These are phyloP conservation scores for Gila robusta DNA, from an alignment of 2,797 vertebrate species.

Conservation along the genomic window DNA sequence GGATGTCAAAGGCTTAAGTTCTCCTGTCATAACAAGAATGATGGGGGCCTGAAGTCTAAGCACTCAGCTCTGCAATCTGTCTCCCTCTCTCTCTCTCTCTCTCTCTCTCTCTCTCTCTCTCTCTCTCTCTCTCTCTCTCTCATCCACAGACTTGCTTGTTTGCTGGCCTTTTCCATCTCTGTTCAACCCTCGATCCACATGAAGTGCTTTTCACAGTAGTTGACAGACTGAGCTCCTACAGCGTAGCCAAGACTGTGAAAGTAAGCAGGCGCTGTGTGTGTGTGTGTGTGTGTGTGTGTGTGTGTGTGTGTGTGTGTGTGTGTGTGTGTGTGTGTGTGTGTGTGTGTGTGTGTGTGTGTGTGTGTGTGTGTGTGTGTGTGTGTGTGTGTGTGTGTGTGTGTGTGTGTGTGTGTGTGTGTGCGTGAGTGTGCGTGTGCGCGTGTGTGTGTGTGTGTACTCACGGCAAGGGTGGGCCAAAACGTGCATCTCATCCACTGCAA, in stretches of 20 bases:
- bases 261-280: constrained; percentile 16
- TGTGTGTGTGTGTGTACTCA: constrained; percentile 76
- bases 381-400: not conserved
- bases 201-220: constrained; percentile 46
- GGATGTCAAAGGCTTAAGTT: constrained; percentile 54
- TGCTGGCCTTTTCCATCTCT: constrained; percentile 42
- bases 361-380: not conserved
- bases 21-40: constrained; percentile 67
- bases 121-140: constrained; percentile 20
- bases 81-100: constrained; percentile 46
- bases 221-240: constrained; percentile 13
- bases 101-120: not conserved
- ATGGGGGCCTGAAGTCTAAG: constrained; percentile 66
- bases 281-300: constrained; percentile 11
- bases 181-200: constrained; percentile 37
- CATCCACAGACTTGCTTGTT: constrained; percentile 27
- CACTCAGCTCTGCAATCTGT: constrained; percentile 59
- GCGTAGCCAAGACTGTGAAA: constrained; percentile 33
- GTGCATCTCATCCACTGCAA: constrained; percentile 94
- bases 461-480: constrained; percentile 96
- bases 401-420: constrained; percentile 21
- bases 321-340: constrained; percentile 12
- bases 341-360: not conserved
- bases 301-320: constrained; percentile 11
- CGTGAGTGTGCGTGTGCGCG: not conserved